Evolutionary conservation across 2,888 invertebrate species (phyloP).

Genomic region (Rhagophthalmus giganteus): DNA sequence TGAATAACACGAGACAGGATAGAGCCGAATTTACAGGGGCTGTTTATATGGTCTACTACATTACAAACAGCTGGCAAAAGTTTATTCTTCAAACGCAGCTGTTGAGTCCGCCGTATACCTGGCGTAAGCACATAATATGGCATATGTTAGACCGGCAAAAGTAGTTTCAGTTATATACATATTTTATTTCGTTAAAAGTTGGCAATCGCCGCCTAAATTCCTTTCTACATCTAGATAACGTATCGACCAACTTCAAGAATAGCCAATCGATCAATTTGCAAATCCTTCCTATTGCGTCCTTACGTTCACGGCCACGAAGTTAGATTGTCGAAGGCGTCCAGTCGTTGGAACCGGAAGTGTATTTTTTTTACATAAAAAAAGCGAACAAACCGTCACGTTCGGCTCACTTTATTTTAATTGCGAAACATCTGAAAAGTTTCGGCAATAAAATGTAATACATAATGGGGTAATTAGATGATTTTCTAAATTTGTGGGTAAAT

Average conservation of each 20-base stretch:
- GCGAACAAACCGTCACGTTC: no score
- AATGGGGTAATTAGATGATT: no score
- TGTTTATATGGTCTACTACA: constrained; percentile 38
- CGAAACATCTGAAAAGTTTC: no score
- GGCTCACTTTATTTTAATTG: no score
- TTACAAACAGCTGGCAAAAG: constrained; percentile 56
- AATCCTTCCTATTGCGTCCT: no score
- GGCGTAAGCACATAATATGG: constrained; percentile 46
- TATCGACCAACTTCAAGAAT: neutral
- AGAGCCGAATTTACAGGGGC: constrained; percentile 21
- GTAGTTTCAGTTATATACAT: constrained; percentile 35
- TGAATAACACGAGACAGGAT: constrained; percentile 19
- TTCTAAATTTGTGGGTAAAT: no score
- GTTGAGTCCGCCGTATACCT: constrained; percentile 48
- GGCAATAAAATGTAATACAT: no score
- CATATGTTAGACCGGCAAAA: constrained; percentile 46
- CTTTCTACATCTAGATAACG: neutral
- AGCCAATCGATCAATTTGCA: neutral
- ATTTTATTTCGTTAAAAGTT: constrained; percentile 29
- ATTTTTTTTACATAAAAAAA: no score
- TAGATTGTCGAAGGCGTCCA: no score
- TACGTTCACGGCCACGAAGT: no score
- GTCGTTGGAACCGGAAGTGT: no score
- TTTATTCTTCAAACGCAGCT: constrained; percentile 57
- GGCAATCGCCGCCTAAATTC: neutral